These are phyloP conservation scores for Tympanoctomys barrerae DNA, from an alignment of 2,797 vertebrate species.

Conservation along the genomic window DNA sequence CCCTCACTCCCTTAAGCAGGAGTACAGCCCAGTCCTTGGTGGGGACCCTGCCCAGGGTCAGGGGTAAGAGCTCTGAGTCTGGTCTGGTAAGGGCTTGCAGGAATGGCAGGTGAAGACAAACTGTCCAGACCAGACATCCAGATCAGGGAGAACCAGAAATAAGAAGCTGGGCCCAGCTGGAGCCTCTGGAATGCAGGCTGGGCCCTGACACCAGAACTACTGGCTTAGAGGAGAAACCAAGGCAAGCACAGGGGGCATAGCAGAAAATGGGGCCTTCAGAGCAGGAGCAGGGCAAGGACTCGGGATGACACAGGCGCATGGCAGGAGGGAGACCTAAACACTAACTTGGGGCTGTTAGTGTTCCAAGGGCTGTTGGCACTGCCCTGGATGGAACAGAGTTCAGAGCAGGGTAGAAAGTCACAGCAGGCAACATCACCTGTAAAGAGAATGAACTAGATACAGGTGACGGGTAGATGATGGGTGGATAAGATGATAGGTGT, in stretches of 20 bases:
- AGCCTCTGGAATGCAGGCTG: neutral
- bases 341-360: neutral
- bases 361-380: neutral
- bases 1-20: neutral
- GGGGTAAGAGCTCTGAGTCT: neutral
- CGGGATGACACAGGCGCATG: neutral
- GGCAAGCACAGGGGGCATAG: neutral
- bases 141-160: neutral
- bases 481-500: neutral
- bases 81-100: neutral
- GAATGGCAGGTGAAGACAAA: neutral
- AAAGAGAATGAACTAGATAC: neutral
- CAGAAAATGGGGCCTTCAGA: neutral
- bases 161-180: neutral
- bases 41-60: neutral
- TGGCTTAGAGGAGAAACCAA: neutral
- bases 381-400: neutral
- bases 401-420: neutral
- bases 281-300: neutral
- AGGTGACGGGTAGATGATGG: neutral
- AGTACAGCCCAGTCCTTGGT: rapidly evolving
- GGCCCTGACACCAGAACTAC: neutral
- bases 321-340: neutral
- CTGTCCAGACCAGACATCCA: neutral
- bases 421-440: neutral